phyloP scores from a whole-genome alignment of 1,140 invertebrate species.

The Eciton burchellii region DNA sequence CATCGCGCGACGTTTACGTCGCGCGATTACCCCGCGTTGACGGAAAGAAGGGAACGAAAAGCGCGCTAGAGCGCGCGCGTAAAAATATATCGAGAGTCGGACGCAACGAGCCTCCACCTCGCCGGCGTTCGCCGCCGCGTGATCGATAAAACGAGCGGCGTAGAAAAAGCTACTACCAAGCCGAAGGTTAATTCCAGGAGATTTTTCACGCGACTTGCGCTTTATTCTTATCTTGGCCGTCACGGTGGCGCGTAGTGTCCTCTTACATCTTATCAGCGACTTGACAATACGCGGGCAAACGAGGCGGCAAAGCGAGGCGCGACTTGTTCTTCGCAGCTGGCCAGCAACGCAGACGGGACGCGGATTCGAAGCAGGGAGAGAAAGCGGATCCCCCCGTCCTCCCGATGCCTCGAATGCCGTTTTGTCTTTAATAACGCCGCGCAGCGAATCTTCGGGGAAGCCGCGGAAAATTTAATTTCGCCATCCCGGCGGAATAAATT shows the following conservation, averaged over 20 bases:
- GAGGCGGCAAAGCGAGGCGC: neutral
- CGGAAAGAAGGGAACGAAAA: slow-evolving; percentile 18
- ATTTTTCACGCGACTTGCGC: slow-evolving; percentile 24
- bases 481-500: slow-evolving; percentile 51
- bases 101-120: slow-evolving; percentile 36
- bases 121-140: slow-evolving; percentile 4
- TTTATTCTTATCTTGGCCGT: slow-evolving; percentile 31
- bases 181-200: slow-evolving; percentile 57
- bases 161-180: slow-evolving; percentile 37
- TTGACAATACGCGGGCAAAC: neutral
- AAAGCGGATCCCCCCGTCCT: neutral
- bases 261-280: neutral
- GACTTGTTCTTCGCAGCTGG: neutral
- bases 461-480: slow-evolving; percentile 58
- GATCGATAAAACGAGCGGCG: slow-evolving; percentile 40
- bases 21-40: neutral
- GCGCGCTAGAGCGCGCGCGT: slow-evolving; percentile 1
- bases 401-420: slow-evolving; percentile 36
- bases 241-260: neutral
- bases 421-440: slow-evolving; percentile 57
- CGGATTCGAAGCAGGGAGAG: neutral
- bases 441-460: slow-evolving; percentile 39
- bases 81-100: slow-evolving; percentile 50
- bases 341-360: neutral
- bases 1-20: no score